Percentiles rank a stretch among this genome's conserved stretches.
These are phyloP conservation scores for Conus canariensis DNA, from an alignment of 2,888 invertebrate genomes.

Conservation along the genomic window DNA sequence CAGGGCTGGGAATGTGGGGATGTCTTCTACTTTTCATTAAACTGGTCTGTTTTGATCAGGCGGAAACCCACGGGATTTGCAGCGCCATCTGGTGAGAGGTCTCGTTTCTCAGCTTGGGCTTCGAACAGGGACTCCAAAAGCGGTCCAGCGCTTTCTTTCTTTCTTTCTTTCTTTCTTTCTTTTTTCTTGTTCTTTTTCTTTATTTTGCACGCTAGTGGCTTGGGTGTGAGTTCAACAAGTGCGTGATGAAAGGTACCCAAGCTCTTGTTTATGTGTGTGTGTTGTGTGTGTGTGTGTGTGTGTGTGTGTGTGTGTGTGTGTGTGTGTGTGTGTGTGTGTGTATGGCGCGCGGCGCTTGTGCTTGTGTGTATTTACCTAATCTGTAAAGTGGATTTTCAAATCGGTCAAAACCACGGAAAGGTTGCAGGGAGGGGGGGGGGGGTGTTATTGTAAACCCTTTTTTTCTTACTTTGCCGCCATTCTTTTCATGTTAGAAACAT, in stretches of 20 bases:
- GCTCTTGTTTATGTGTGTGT: conserved; percentile 22
- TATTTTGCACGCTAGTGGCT: neutral
- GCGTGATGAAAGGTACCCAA: neutral
- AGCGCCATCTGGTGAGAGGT: neutral
- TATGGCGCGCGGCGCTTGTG: neutral
- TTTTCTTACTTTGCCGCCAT: too few relatives aligned
- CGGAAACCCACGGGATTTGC: neutral
- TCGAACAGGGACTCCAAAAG: too few relatives aligned
- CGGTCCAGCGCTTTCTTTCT: neutral
- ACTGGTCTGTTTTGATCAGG: neutral
- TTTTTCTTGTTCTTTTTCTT: neutral
- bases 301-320: conserved; percentile 15
- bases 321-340: neutral
- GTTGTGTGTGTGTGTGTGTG: conserved; percentile 38
- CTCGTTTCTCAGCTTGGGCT: neutral
- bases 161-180: neutral
- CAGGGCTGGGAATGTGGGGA: neutral
- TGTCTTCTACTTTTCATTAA: conserved; percentile 24
- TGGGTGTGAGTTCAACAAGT: neutral
- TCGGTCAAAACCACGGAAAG: too few relatives aligned
- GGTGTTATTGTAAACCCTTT: too few relatives aligned
- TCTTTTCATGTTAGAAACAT: too few relatives aligned
- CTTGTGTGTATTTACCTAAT: too few relatives aligned
- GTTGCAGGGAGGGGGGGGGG: too few relatives aligned
- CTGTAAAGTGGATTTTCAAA: too few relatives aligned